Percentiles rank a stretch among this genome's conserved stretches.
Conservation (phyloP, 2,888 invertebrate species). For the Pyrocoelia pectoralis region DNA sequence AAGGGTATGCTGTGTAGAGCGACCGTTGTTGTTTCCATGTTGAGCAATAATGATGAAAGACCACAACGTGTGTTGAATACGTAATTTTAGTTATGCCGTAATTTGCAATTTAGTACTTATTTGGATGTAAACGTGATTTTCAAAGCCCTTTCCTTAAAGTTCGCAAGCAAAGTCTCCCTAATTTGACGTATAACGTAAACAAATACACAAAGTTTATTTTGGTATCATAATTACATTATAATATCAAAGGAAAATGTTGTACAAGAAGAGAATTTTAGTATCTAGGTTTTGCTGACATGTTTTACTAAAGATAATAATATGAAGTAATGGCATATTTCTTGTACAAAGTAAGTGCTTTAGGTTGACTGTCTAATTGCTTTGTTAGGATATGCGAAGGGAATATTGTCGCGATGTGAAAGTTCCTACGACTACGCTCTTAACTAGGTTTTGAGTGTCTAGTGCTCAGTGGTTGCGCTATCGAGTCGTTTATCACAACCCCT, state of each 20-base stretch:
- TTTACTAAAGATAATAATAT: constrained; percentile 20
- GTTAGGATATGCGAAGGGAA: constrained; percentile 30
- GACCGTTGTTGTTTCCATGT: background rate
- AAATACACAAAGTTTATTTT: constrained; percentile 12
- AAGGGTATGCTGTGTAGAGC: background rate
- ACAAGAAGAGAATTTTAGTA: constrained; percentile 6
- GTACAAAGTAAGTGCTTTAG: constrained; percentile 28
- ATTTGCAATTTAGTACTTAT: constrained; percentile 1
- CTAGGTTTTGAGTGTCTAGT: constrained; percentile 36
- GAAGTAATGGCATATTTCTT: constrained; percentile 24
- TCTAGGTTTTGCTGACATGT: constrained; percentile 22
- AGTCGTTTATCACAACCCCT: constrained; percentile 53
- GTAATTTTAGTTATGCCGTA: background rate
- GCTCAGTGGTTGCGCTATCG: constrained; percentile 43
- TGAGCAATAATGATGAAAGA: constrained; percentile 1
- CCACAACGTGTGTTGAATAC: background rate
- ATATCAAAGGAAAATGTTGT: constrained; percentile 2
- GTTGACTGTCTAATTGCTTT: constrained; percentile 31
- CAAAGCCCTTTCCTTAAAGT: background rate
- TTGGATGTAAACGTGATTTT: background rate
- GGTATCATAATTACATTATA: constrained; percentile 9
- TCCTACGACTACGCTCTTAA: constrained; percentile 35
- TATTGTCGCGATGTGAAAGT: constrained; percentile 29
- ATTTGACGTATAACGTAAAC: background rate
- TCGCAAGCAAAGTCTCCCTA: background rate